phyloP scores from a whole-genome alignment of 2,888 invertebrate genomes.

The Standfussiana lucernea region DNA sequence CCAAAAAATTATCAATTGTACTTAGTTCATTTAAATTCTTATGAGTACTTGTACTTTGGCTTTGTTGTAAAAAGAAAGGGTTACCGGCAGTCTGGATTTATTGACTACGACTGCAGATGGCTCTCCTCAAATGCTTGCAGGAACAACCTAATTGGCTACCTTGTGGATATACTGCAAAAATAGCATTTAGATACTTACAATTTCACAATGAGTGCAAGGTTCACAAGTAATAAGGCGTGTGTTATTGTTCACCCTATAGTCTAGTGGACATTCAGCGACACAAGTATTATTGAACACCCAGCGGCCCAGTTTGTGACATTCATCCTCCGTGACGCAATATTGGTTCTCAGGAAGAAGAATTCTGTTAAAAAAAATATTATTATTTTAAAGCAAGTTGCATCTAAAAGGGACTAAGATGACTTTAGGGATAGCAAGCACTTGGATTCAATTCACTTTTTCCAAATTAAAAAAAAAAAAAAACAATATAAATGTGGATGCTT shows the following conservation, averaged over 20 bases:
- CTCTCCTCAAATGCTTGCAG: background rate
- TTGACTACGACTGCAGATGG: background rate
- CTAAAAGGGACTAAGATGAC: background rate
- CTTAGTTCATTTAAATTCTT: background rate
- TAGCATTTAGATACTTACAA: slow-evolving; percentile 68
- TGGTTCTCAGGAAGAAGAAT: slow-evolving; percentile 88
- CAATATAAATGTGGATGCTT: too few relatives aligned
- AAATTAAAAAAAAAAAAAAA: too few relatives aligned
- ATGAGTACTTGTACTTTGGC: background rate
- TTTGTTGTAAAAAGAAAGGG: background rate
- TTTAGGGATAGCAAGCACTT: background rate
- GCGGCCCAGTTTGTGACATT: slow-evolving; percentile 91
- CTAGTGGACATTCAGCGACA: slow-evolving; percentile 83
- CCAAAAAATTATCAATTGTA: background rate
- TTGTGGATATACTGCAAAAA: background rate
- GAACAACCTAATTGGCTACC: background rate
- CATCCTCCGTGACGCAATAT: slow-evolving; percentile 93
- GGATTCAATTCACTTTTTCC: too few relatives aligned
- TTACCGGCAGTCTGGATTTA: background rate
- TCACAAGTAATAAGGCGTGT: slow-evolving; percentile 68
- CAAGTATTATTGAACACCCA: slow-evolving; percentile 92
- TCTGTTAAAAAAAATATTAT: slow-evolving; percentile 76
- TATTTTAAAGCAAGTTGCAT: background rate
- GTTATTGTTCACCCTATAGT: slow-evolving; percentile 68
- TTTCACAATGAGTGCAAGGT: slow-evolving; percentile 76